These are phyloP conservation scores for Rhinopomastus cyanomelas DNA, from an alignment of 2,113 vertebrate species.

Conservation along the genomic window DNA sequence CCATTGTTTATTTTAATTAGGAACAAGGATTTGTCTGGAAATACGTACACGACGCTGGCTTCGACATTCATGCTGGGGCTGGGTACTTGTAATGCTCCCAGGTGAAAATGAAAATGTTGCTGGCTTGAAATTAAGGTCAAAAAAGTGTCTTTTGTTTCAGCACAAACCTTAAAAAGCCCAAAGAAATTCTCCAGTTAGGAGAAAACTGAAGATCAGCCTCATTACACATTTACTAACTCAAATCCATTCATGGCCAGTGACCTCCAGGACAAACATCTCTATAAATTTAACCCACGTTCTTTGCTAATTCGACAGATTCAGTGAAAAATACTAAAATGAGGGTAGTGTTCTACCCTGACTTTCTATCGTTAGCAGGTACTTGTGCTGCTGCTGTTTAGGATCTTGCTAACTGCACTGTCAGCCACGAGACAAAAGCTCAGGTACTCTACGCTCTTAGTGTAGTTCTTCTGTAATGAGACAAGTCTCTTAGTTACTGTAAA, in stretches of 20 bases:
- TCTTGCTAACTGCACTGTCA: background rate
- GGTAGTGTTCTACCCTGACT: background rate
- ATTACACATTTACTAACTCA: background rate
- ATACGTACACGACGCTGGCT: background rate
- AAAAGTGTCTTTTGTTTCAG: slow-evolving; percentile 7
- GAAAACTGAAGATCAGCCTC: background rate
- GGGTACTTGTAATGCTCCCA: background rate
- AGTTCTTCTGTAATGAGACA: background rate
- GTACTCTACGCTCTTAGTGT: background rate
- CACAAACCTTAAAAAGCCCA: background rate
- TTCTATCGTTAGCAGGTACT: background rate
- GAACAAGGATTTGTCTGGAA: slow-evolving; percentile 59
- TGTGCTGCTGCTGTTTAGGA: background rate
- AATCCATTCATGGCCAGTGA: background rate
- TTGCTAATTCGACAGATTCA: background rate
- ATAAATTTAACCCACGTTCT: background rate
- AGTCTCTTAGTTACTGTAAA: background rate
- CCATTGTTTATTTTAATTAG: slow-evolving; percentile 76
- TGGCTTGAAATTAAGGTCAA: background rate
- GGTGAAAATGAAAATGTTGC: background rate
- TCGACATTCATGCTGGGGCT: background rate
- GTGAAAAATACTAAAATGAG: background rate
- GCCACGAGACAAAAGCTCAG: background rate
- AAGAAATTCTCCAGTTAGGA: background rate
- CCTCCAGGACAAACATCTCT: background rate